These are phyloP conservation scores for Sesamia nonagrioides DNA, from an alignment of 1,140 invertebrate genomes.

Conservation along the genomic window DNA sequence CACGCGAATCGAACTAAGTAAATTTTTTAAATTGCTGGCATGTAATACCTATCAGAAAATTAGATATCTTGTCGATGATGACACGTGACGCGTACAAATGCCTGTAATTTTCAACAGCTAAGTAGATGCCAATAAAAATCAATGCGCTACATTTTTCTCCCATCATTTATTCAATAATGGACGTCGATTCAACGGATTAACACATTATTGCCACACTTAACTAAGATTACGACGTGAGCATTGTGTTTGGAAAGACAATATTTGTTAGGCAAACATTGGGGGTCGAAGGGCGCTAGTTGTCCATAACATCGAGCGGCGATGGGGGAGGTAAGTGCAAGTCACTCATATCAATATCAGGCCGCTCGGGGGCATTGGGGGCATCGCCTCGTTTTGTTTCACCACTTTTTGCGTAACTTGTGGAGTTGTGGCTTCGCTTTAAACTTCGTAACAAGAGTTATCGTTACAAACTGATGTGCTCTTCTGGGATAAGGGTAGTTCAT, in stretches of 20 bases:
- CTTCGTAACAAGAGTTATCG: constrained; percentile 49
- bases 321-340: constrained; percentile 83
- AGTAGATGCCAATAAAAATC: not conserved
- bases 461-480: constrained; percentile 36
- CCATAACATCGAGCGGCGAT: constrained; percentile 70
- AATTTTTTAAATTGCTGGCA: too few relatives aligned
- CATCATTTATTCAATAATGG: constrained; percentile 27
- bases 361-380: constrained; percentile 56
- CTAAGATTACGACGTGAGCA: constrained; percentile 71
- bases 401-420: constrained; percentile 76
- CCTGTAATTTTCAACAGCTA: not conserved
- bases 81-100: not conserved
- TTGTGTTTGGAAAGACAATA: constrained; percentile 78
- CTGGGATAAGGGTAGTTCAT: not conserved
- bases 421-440: constrained; percentile 57
- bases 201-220: constrained; percentile 57
- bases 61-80: not conserved
- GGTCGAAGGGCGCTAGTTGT: constrained; percentile 66
- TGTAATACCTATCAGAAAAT: too few relatives aligned
- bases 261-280: constrained; percentile 74
- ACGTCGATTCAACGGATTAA: constrained; percentile 46
- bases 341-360: constrained; percentile 84
- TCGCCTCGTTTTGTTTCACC: constrained; percentile 75
- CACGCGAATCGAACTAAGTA: too few relatives aligned
- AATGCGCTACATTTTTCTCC: not conserved